Evolutionary conservation across 2,888 invertebrate species (phyloP), one percentile per base, ranked within the genome.

Genomic region (Plebejus argus): DNA sequence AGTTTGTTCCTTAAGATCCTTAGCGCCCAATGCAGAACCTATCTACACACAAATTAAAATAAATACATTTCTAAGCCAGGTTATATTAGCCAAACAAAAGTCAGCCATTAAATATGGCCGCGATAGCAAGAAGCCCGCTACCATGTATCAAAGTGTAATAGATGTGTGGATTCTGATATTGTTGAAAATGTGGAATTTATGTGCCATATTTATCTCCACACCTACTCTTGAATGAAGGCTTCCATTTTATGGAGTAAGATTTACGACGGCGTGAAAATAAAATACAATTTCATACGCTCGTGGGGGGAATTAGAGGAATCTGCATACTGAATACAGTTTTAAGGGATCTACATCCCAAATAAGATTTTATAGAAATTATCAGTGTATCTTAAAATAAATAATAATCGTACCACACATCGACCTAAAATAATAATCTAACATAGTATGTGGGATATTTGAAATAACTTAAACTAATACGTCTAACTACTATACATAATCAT

Each of bases 231-330:
- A 86, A 89, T 84, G 86, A 86, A 87, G 85, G 86, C 84, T 86
- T 85, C 83, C 87, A 86, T 90, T 89, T 90, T 88, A 88, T 86
- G 86, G 85, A 87, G 83, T 82, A 84, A 90, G 91, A 93, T 93
- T 93, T 93, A 93, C 89, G 90, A 85, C 83, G 82, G 84, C 86
- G 88, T 90, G 90, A 89, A 91, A 91, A 90, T 90, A 91, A 91
- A 92, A 92, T 91, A 92, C 90, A 91, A 90, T 93, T 91, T 91
- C 89, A 88, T 89, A 86, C 86, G 82, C 86, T 86, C 85, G 84
- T 85, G 83, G 81, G 83, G 85, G 83, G 88, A 90, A 91, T 92
- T 91, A 91, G 87, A 91, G 90, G 89, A 89, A 90, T 90, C 89
- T 91, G 89, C 90, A 89, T 90, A 83, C 79, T 79, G 75, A 81